Evolutionary conservation across 2,888 invertebrate species (phyloP).

Genomic region (Eubasilissa splendida): DNA sequence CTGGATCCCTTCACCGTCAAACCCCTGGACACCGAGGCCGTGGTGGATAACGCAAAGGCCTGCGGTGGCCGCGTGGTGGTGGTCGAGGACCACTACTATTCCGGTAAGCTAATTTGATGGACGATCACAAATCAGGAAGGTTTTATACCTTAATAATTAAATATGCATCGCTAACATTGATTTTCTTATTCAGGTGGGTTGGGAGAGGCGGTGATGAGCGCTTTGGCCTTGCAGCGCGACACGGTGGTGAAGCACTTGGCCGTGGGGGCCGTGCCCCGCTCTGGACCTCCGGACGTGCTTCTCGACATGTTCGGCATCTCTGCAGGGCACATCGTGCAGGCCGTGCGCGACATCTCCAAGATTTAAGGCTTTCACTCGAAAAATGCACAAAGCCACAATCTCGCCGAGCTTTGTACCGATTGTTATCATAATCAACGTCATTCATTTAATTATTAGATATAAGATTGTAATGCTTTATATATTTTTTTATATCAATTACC

Average conservation of each 20-base stretch:
- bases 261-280: slow-evolving; percentile 89
- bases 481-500: neutral
- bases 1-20: slow-evolving; percentile 97
- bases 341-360: slow-evolving; percentile 78
- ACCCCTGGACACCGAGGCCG: slow-evolving; percentile 88
- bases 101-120: slow-evolving; percentile 73
- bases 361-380: slow-evolving; percentile 61
- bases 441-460: neutral
- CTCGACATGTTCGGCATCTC: slow-evolving; percentile 93
- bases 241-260: slow-evolving; percentile 85
- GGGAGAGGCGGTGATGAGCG: slow-evolving; percentile 94
- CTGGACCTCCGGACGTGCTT: slow-evolving; percentile 90
- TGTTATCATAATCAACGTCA: neutral
- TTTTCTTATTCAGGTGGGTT: slow-evolving; percentile 80
- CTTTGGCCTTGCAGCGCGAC: slow-evolving; percentile 81
- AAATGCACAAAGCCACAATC: neutral
- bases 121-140: no score
- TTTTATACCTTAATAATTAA: no score
- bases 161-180: neutral
- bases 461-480: neutral
- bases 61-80: slow-evolving; percentile 89
- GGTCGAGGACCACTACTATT: slow-evolving; percentile 97
- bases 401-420: neutral
- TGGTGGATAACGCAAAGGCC: slow-evolving; percentile 83
- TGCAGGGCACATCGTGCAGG: slow-evolving; percentile 82